Conservation (phyloP, 2,113 vertebrate species). For the Butorides virescens region DNA sequence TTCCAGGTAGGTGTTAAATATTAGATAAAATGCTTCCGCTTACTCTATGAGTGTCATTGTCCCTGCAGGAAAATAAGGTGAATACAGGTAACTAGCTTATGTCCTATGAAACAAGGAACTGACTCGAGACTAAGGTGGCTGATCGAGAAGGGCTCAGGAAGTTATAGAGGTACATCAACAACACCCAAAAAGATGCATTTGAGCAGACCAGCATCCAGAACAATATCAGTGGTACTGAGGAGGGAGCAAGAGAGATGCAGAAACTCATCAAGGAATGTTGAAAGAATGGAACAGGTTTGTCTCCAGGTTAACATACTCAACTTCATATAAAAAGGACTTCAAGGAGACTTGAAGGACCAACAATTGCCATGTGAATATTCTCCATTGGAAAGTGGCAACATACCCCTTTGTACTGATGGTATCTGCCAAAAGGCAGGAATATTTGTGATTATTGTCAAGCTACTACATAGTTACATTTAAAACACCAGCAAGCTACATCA, state of each 20-base stretch:
- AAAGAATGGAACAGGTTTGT: not conserved
- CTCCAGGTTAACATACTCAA: not conserved
- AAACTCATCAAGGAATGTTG: not conserved
- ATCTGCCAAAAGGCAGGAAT: not conserved
- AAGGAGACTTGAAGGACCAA: not conserved
- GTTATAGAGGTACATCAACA: not conserved
- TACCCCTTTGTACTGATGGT: not conserved
- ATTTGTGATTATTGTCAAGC: not conserved
- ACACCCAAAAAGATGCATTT: not conserved
- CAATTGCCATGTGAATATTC: not conserved
- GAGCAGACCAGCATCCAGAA: not conserved
- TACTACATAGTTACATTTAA: not conserved
- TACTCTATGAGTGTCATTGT: not conserved
- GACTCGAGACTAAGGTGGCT: not conserved
- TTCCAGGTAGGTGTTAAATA: not conserved
- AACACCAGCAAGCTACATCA: not conserved
- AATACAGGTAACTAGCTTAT: not conserved
- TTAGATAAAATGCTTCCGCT: not conserved
- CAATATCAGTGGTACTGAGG: not conserved
- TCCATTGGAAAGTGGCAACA: not conserved
- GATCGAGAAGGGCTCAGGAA: not conserved
- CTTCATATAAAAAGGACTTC: not conserved
- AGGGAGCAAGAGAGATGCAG: not conserved
- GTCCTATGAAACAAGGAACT: not conserved
- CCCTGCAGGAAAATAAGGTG: not conserved